Base-by-base conservation (phyloP, 1,140 invertebrate species). In the Battus philenor region DNA sequence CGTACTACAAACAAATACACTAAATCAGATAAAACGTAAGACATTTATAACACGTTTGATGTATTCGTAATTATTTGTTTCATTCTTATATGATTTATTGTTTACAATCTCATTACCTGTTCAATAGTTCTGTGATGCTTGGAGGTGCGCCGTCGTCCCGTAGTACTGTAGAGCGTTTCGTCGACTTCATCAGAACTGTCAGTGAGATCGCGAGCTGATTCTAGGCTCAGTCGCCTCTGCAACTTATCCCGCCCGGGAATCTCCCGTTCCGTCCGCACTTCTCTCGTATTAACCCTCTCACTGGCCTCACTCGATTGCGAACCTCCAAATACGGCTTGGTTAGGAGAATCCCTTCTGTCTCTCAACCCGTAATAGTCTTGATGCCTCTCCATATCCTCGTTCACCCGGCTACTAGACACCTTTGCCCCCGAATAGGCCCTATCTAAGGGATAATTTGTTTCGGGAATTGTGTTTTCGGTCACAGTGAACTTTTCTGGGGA, bases 101-200 rank as follows among this genome's bases (percentile, higher is more conserved):
- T n/a, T n/a, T n/a, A n/a, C n/a, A n/a, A 52, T 31, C 7, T 9
- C 11, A 29, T 62, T 33, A 90, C 90, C 86, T 91, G 90, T 80
- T 91, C 89, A 54, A 90, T 90, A 50, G 87, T 90, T 34, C 90
- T 85, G 62, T 90, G 89, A 68, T 88, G 89, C 32, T 90, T 88
- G 2, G 87, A 87, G 15, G 88, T 87, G 51, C 87, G 69, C 22
- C 83, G 58, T 26, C 85, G 59, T 0, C 86, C 85, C 6, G 84
- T 86, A 4, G 86, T 86, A 48, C 84, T 86, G 62, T 87, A 87
- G 47, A 76, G 50, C 7, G 75, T 77, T 46, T 86, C 87, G 50
- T 90, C 89, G 13, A 87, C 71, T 32, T 90, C 91, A 49, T 90
- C 91, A 8, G 91, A 90, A 57, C 88, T 92, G 54, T 93, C 92